A percentile compares a stretch with the other conserved stretches of the same genome.
Conservation (phyloP, 2,888 invertebrate genomes). For the Lypha dubia region DNA sequence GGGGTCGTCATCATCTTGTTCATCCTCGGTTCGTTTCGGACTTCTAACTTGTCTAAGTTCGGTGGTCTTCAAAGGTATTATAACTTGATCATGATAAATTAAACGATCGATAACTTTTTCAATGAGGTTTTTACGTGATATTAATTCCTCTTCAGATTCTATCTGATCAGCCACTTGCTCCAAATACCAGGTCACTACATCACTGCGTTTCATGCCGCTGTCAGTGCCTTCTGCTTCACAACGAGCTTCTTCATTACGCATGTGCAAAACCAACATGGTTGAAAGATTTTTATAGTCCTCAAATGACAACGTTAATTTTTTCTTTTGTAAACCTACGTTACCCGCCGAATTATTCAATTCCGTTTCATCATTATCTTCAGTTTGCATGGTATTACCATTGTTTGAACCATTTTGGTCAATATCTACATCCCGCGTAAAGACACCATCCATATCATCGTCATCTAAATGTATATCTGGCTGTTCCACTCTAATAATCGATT, state of each 20-base stretch:
- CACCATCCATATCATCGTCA: slow-evolving; percentile 86
- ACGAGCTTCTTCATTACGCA: slow-evolving; percentile 92
- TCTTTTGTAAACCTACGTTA: slow-evolving; percentile 84
- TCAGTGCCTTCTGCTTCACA: slow-evolving; percentile 87
- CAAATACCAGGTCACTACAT: slow-evolving; percentile 96
- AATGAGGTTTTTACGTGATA: slow-evolving; percentile 93
- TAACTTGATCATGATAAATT: slow-evolving; percentile 87
- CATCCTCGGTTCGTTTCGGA: slow-evolving; percentile 73
- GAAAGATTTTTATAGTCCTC: slow-evolving; percentile 97
- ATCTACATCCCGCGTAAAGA: slow-evolving; percentile 84
- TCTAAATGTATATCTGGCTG: slow-evolving; percentile 98
- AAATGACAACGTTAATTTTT: slow-evolving; percentile 92
- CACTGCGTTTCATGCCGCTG: slow-evolving; percentile 89
- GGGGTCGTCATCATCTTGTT: slow-evolving; percentile 88
- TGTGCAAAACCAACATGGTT: slow-evolving; percentile 94
- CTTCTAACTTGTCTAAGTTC: slow-evolving; percentile 76
- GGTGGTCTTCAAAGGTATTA: slow-evolving; percentile 81
- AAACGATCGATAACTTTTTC: slow-evolving; percentile 97
- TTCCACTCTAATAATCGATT: slow-evolving; percentile 98
- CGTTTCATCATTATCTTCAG: slow-evolving; percentile 77
- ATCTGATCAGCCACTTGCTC: slow-evolving; percentile 93
- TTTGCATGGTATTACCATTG: slow-evolving; percentile 62
- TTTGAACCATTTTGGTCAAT: slow-evolving; percentile 81
- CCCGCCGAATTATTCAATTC: slow-evolving; percentile 79
- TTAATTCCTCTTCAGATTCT: slow-evolving; percentile 94